Conservation (phyloP, 92 coral and sea anemone genomes). For the Epizoanthus rinbou region DNA sequence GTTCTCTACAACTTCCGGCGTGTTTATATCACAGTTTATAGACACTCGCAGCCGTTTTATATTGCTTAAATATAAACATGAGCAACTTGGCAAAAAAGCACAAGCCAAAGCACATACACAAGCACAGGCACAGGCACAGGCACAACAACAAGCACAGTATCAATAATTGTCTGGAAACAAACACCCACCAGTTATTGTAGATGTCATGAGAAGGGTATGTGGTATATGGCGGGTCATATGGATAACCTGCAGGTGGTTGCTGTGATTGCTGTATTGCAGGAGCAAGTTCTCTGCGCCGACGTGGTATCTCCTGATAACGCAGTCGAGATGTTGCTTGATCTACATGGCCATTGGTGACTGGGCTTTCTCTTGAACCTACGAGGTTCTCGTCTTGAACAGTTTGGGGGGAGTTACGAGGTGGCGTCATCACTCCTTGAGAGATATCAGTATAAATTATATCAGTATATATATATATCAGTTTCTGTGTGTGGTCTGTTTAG, state of each 20-base stretch:
- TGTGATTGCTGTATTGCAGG: constrained; percentile 16
- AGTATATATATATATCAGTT: too few species aligned
- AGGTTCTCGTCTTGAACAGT: constrained; percentile 91
- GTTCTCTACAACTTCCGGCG: too few species aligned
- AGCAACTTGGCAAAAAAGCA: too few species aligned
- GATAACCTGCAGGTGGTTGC: constrained; percentile 18
- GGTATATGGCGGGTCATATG: background rate
- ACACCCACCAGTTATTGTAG: constrained; percentile 18
- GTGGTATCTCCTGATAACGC: constrained; percentile 1
- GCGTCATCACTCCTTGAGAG: constrained; percentile 58
- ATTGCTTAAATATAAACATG: too few species aligned
- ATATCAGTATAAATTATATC: too few species aligned
- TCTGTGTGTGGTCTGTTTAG: too few species aligned
- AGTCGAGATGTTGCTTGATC: constrained; percentile 44
- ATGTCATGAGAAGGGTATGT: constrained; percentile 23
- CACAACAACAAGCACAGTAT: too few species aligned
- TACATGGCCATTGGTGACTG: constrained; percentile 79
- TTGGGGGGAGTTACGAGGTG: constrained; percentile 95
- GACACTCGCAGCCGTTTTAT: too few species aligned
- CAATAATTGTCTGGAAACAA: background rate
- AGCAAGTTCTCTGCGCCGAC: constrained; percentile 35
- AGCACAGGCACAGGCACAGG: too few species aligned
- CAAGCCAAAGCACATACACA: too few species aligned
- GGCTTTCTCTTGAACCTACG: constrained; percentile 58
- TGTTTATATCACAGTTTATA: too few species aligned